Evolutionary conservation across 1,140 invertebrate genomes (phyloP), one percentile per base, ranked within the genome.

Genomic region (Copidosoma floridanum): DNA sequence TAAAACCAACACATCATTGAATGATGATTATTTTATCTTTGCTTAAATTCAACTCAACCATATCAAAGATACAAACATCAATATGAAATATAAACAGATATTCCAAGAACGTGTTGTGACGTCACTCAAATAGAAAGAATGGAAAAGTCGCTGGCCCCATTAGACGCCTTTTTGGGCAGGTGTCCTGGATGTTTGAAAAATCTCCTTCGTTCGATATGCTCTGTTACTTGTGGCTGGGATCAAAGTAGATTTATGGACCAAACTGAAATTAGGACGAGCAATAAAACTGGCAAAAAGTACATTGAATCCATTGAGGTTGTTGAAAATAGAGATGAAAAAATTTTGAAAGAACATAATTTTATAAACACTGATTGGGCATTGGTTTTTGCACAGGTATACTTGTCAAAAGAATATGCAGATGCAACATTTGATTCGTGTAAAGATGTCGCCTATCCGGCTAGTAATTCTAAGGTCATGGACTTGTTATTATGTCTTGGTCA

Each of bases 181-280:
- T 97, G 95, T 78, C 93, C 93, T 1, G 86, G 89, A 0, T 97
- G 95, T 73, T 84, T 89, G 71, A 79, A 84, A 35, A 97, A 97
- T 80, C 88, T 97, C 71, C 77, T 88, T 2, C 83, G 86, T 47
- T 85, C 92, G 61, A 86, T 94, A 58, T 97, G 95, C 71, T 84
- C 88, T 41, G 83, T 95, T 65, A 91, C 92, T 0, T 98, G 95
- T 74, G 83, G 82, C 11, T 84, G 88, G 0, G 61, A 85, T 21
- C 95, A 98, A 73, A 87, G 85, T 44, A 74, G 83, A 11, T 98
- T 91, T 71, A 73, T 95, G 14, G 81, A 87, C 57, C 81, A 88
- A 20, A 84, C 81, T 0, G 56, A 70, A 5, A 12, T 0, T 50
- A n/a, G 46, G 11, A 20, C 26, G 23, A 20, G 61, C 20, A 12